These are phyloP conservation scores for Saccostrea cuccullata DNA, from an alignment of 1,140 invertebrate species.

Conservation along the genomic window DNA sequence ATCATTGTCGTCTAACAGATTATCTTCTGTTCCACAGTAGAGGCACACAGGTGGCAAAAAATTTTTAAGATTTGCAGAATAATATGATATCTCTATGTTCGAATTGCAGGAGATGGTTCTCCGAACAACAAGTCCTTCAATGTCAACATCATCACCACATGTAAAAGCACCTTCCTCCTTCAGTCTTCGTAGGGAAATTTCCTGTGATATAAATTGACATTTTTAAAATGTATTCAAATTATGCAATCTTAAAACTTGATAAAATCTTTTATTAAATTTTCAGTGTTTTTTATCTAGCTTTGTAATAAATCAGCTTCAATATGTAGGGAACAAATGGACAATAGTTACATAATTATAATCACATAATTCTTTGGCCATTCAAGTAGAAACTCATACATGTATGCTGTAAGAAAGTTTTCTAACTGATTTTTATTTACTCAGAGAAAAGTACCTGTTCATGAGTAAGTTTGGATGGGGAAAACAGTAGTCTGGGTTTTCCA, in stretches of 20 bases:
- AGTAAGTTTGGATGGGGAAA: slow-evolving; percentile 3
- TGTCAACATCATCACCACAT: neutral
- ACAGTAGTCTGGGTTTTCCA: slow-evolving; percentile 36
- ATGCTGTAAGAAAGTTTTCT: too few species aligned
- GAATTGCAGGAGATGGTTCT: neutral
- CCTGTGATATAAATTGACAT: neutral
- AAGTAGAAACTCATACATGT: too few species aligned
- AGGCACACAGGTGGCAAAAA: neutral
- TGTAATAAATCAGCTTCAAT: too few species aligned
- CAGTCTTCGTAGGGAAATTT: neutral
- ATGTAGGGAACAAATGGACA: too few species aligned
- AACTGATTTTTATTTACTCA: too few species aligned
- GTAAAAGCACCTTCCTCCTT: neutral
- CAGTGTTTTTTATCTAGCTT: too few species aligned
- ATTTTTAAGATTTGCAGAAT: neutral
- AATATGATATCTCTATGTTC: slow-evolving; percentile 26
- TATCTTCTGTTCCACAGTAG: slow-evolving; percentile 29
- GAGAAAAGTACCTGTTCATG: too few species aligned
- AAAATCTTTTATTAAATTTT: too few species aligned
- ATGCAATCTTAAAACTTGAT: too few species aligned
- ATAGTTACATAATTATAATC: too few species aligned
- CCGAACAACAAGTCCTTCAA: neutral
- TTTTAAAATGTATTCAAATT: too few species aligned
- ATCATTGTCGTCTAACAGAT: slow-evolving; percentile 37
- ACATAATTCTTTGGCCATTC: too few species aligned